Evolutionary conservation across 2,797 vertebrate species (phyloP).

Genomic region (Pitangus sulphuratus): DNA sequence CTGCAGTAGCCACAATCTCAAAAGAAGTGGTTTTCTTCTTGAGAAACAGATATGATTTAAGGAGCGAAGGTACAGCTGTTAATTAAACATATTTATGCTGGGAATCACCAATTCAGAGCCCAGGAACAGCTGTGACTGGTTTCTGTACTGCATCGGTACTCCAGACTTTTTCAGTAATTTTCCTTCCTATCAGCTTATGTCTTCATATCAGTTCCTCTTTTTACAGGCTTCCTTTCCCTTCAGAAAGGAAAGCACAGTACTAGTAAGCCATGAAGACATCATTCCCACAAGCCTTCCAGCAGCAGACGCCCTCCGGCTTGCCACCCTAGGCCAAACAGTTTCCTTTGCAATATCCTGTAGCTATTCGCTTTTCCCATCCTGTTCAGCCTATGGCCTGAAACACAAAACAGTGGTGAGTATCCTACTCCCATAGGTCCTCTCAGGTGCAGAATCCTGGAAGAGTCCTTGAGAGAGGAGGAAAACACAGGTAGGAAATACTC

Average conservation of each 20-base stretch:
- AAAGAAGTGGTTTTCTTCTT: not conserved
- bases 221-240: not conserved
- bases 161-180: not conserved
- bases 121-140: not conserved
- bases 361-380: not conserved
- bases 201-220: not conserved
- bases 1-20: not conserved
- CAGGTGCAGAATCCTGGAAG: not conserved
- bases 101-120: not conserved
- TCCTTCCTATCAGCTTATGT: not conserved
- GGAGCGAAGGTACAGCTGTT: not conserved
- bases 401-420: not conserved
- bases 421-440: not conserved
- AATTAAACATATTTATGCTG: not conserved
- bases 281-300: not conserved
- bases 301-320: not conserved
- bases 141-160: not conserved
- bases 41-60: not conserved
- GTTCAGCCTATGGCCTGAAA: not conserved
- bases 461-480: not conserved
- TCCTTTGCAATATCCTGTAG: not conserved
- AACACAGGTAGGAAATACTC: not conserved
- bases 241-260: not conserved
- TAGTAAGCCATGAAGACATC: fast-evolving
- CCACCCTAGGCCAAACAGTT: not conserved